Base-by-base conservation (phyloP, 2,888 invertebrate genomes). In the Oscheius sp. region DNA sequence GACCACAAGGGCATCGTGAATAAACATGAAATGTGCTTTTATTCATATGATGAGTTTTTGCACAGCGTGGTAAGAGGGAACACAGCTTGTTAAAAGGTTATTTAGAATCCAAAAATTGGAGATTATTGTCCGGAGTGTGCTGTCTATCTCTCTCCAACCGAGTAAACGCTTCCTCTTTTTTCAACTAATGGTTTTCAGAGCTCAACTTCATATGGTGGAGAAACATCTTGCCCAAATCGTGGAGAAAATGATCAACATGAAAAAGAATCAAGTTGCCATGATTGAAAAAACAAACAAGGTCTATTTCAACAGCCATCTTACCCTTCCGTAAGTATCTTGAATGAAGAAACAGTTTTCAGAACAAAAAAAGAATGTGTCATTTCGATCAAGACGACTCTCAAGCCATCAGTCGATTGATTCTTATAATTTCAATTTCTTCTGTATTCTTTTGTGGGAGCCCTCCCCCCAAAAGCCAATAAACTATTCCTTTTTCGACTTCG, bases 201-300 rank as follows among this genome's bases (percentile, higher is more conserved):
- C 44, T 17, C 41, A 44, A 12, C 26, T 59, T 8, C 59, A 59
- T 17, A n/a, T 41, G 1, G 17, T 59, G 22, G 59, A 59, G 28
- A 6, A 28, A 20, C 59, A 59, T 44, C n/a, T 59, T 3, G 59
- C 44, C 20, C 28, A 44, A n/a, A 17, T 59, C 14, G 41, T 59
- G 12, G 59, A 59, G n/a, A n/a, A n/a, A n/a, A n/a, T n/a, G n/a
- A n/a, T n/a, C n/a, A n/a, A n/a, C n/a, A n/a, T n/a, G n/a, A n/a
- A n/a, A n/a, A n/a, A n/a, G n/a, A n/a, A n/a, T n/a, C n/a, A n/a
- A n/a, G n/a, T n/a, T n/a, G n/a, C n/a, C n/a, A n/a, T n/a, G n/a
- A 22, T 41, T 41, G 26, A 38, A 26, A n/a, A 38, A 2, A n/a
- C 44, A 2, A 30, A 41, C 26, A 24, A 26, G 17, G 2, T 59